Evolutionary conservation across 2,113 vertebrate genomes (phyloP).

Genomic region (Nothoprocta pentlandii): DNA sequence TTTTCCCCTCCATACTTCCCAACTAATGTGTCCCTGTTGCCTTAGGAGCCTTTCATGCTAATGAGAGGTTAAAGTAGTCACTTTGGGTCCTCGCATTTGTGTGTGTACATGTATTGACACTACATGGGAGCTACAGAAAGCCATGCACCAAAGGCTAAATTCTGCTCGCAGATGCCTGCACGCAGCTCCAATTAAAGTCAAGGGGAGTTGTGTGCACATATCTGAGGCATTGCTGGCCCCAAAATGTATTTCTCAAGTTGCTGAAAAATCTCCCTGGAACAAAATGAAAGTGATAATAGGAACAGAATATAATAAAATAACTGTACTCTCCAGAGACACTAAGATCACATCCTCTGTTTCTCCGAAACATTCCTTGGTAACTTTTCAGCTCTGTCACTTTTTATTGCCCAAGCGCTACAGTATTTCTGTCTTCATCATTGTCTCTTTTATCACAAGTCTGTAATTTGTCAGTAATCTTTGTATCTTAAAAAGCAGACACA

Average conservation of each 20-base stretch:
- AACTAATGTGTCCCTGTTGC: not conserved
- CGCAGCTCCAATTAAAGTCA: constrained; percentile 5
- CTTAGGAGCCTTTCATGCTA: not conserved
- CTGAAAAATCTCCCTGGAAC: constrained; percentile 63
- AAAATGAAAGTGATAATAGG: constrained; percentile 58
- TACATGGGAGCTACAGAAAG: not conserved
- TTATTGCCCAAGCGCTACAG: constrained; percentile 25
- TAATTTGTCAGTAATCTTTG: constrained; percentile 47
- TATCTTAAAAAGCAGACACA: constrained; percentile 50
- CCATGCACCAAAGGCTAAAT: not conserved
- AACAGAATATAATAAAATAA: constrained; percentile 65
- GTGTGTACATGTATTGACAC: not conserved
- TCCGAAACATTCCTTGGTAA: constrained; percentile 63
- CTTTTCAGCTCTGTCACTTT: constrained; percentile 65
- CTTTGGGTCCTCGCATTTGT: not conserved
- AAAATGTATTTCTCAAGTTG: constrained; percentile 38
- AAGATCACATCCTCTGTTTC: constrained; percentile 68
- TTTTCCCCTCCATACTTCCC: not conserved
- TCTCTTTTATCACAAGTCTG: not conserved
- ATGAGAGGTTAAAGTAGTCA: not conserved
- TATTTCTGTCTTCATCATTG: not conserved
- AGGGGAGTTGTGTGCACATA: not conserved
- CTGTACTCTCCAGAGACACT: constrained; percentile 6
- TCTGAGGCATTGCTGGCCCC: not conserved
- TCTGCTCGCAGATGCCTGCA: not conserved